A percentile compares a stretch with the other conserved stretches of the same genome.
phyloP scores from a whole-genome alignment of 2,797 vertebrate genomes.

The Lepilemur septentrionalis region DNA sequence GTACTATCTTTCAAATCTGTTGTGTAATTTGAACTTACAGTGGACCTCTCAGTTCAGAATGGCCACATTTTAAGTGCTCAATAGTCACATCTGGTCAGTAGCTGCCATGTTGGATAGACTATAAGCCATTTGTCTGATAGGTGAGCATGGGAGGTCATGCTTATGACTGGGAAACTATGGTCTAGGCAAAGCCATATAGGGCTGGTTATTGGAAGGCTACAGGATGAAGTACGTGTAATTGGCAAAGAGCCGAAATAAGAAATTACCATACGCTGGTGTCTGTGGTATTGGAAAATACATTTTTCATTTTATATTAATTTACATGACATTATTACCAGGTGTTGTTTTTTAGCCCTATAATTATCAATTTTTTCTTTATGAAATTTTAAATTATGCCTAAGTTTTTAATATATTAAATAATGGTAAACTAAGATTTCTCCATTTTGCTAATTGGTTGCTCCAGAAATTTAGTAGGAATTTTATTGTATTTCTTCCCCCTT shows the following conservation, averaged over 20 bases:
- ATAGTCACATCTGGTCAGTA: neutral
- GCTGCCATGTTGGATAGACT: neutral
- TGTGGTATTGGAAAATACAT: neutral
- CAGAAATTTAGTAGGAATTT: neutral
- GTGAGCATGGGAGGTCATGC: neutral
- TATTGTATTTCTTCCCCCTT: neutral
- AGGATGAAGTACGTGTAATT: neutral
- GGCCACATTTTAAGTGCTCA: neutral
- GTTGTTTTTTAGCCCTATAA: neutral
- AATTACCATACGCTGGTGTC: neutral
- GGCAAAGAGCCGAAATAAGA: slow-evolving; percentile 24
- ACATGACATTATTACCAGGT: neutral
- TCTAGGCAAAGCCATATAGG: neutral
- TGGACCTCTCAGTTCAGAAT: neutral
- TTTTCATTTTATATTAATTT: neutral
- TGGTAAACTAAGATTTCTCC: neutral
- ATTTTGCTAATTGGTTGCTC: neutral
- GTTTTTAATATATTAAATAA: slow-evolving; percentile 11
- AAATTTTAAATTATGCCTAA: slow-evolving; percentile 31
- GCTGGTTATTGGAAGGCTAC: neutral
- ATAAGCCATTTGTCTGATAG: neutral
- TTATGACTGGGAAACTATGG: neutral
- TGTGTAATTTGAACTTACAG: neutral
- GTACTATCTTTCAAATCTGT: neutral
- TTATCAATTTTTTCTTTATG: slow-evolving; percentile 1